These are phyloP conservation scores for Rhea pennata DNA, from an alignment of 2,113 vertebrate genomes.

Conservation along the genomic window DNA sequence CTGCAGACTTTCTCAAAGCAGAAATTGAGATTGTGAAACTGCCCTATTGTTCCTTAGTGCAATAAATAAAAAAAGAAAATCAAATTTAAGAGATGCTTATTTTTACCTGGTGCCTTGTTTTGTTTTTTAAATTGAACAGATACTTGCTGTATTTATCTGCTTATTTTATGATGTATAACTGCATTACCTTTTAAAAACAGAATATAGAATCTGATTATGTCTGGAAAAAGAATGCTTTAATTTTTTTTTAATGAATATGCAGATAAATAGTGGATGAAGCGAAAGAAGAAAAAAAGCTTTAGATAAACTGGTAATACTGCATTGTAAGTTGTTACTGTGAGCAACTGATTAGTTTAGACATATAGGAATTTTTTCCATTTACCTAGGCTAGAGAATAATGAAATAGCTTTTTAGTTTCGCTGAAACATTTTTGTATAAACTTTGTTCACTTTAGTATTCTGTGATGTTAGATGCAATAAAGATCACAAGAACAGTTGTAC, in stretches of 20 bases:
- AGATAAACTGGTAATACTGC: not conserved
- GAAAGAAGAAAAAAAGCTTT: not conserved
- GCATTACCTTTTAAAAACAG: not conserved
- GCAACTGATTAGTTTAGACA: not conserved
- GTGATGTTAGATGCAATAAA: not conserved
- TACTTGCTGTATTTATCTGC: not conserved
- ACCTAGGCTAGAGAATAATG: not conserved
- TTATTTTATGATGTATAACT: not conserved
- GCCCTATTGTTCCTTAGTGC: slow-evolving; percentile 80
- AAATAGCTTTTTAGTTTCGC: not conserved
- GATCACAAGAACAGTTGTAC: rapidly evolving
- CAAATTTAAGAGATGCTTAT: slow-evolving; percentile 54
- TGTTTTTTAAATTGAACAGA: not conserved
- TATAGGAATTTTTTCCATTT: not conserved
- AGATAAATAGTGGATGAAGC: not conserved
- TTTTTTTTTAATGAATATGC: not conserved
- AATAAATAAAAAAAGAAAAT: slow-evolving; percentile 71
- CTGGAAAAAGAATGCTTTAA: not conserved
- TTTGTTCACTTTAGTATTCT: slow-evolving; percentile 4
- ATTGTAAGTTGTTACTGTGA: not conserved
- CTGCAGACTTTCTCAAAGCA: slow-evolving; percentile 51
- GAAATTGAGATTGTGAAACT: slow-evolving; percentile 67
- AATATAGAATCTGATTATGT: not conserved
- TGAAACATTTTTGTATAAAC: not conserved
- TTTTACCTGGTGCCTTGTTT: slow-evolving; percentile 66